Conservation (phyloP, 2,888 invertebrate genomes). For the Eilema griseolum region DNA sequence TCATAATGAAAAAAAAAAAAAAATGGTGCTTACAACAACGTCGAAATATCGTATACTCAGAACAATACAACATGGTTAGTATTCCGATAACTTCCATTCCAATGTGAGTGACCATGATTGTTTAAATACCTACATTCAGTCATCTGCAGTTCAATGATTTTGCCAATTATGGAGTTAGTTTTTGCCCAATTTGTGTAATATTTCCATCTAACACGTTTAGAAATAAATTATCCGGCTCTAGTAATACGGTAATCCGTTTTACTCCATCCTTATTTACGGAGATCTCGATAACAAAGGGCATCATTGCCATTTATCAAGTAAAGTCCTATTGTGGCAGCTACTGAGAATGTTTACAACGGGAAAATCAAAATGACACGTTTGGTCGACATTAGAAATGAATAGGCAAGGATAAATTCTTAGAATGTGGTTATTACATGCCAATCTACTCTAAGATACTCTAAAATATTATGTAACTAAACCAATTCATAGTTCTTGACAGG, state of each 20-base stretch:
- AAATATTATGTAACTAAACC: no score
- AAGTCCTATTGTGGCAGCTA: constrained; percentile 1
- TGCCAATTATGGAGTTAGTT: neutral
- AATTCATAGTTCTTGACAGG: no score
- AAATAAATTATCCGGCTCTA: constrained; percentile 3
- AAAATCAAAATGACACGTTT: constrained; percentile 6
- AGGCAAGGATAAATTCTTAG: neutral
- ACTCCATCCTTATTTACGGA: constrained; percentile 14
- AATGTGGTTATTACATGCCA: no score
- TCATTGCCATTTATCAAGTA: constrained; percentile 17
- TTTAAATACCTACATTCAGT: no score
- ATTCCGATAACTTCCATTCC: no score
- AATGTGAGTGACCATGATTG: no score
- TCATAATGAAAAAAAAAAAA: no score
- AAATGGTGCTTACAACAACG: no score
- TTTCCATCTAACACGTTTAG: neutral
- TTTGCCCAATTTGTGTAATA: neutral
- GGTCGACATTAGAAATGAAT: neutral
- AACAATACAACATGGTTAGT: no score
- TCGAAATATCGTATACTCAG: no score
- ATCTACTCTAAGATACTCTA: no score
- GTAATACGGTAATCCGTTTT: neutral
- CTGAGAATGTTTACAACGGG: constrained; percentile 13
- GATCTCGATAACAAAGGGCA: constrained; percentile 15
- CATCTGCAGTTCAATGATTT: no score